These are phyloP conservation scores for Vireo griseus DNA, from an alignment of 2,797 vertebrate genomes.

Conservation along the genomic window DNA sequence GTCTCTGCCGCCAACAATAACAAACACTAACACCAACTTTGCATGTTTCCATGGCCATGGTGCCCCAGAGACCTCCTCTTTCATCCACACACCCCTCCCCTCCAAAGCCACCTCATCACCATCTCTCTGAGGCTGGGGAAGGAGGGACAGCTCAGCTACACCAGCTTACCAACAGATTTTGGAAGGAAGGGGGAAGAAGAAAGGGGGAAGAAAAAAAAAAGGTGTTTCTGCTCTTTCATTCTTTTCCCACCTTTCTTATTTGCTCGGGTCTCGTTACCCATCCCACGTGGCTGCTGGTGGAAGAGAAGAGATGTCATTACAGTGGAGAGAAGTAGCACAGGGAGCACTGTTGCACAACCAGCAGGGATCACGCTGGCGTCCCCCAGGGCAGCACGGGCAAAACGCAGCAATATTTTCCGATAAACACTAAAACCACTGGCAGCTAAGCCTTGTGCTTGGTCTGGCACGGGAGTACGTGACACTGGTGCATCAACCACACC, in stretches of 20 bases:
- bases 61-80: constrained; percentile 2
- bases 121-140: neutral
- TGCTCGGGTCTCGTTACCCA: neutral
- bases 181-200: neutral
- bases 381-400: neutral
- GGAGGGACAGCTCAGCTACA: neutral
- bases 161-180: neutral
- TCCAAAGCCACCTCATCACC: neutral
- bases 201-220: fast-evolving
- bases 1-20: constrained; percentile 7
- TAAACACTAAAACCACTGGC: neutral
- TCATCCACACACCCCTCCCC: neutral
- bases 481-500: neutral
- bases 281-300: neutral
- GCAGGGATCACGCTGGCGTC: neutral
- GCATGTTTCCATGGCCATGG: neutral
- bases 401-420: neutral
- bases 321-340: neutral
- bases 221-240: neutral
- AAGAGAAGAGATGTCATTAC: neutral
- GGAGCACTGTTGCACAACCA: neutral
- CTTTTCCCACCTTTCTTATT: neutral
- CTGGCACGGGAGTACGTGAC: neutral
- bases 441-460: neutral
- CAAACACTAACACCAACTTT: neutral